Evolutionary conservation across 2,797 vertebrate genomes (phyloP).

Genomic region (Euphonia xanthogaster): DNA sequence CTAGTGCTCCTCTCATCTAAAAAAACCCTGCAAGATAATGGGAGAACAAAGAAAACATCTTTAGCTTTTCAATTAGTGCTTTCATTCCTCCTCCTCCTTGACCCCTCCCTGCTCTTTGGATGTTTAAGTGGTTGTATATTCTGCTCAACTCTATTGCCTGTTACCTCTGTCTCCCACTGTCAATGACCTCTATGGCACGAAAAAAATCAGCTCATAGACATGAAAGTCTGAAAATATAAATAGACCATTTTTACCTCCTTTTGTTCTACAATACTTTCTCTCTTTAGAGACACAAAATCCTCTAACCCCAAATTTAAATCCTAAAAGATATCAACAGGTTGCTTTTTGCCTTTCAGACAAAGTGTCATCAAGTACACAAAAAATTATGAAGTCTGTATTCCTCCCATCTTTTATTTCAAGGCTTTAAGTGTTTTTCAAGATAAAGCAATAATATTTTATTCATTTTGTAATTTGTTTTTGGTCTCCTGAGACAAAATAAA

Average conservation of each 20-base stretch:
- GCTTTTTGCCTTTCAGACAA: neutral
- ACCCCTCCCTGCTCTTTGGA: neutral
- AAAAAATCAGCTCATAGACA: neutral
- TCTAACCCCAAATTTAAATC: neutral
- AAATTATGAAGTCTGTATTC: neutral
- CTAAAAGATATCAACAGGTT: neutral
- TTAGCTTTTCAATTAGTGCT: neutral
- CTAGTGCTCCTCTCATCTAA: neutral
- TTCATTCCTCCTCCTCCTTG: neutral
- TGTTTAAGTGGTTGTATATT: neutral
- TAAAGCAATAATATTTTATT: constrained; percentile 2
- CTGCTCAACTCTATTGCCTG: neutral
- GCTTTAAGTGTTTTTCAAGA: neutral
- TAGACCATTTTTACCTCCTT: neutral
- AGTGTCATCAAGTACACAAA: neutral
- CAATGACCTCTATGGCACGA: neutral
- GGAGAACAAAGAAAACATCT: neutral
- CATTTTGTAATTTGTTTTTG: neutral
- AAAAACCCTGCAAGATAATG: neutral
- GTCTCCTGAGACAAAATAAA: neutral
- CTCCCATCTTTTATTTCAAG: neutral
- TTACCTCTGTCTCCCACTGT: neutral
- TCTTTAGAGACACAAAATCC: neutral
- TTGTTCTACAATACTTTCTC: neutral
- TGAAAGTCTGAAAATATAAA: neutral